phyloP scores from a whole-genome alignment of 2,113 vertebrate species.

The Ctenomys sociabilis region DNA sequence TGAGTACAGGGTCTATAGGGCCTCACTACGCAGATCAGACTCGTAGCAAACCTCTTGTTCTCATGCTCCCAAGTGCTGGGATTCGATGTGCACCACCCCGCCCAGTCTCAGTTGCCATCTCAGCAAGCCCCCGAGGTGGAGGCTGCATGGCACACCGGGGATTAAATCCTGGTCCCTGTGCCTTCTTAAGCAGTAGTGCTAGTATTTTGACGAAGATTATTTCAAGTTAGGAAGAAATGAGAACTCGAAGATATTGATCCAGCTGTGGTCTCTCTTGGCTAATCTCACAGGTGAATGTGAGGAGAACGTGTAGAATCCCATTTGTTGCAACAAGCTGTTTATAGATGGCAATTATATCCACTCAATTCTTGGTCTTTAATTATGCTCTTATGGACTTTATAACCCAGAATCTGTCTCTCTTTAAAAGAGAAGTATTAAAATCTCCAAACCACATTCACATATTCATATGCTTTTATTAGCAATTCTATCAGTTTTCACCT shows the following conservation, averaged over 20 bases:
- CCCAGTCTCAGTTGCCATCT: too few species aligned
- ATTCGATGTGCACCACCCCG: too few species aligned
- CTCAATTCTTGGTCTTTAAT: not conserved
- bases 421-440: not conserved
- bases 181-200: too few species aligned
- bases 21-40: too few species aligned
- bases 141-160: too few species aligned
- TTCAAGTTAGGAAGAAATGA: not conserved
- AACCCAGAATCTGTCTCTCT: too few species aligned
- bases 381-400: not conserved
- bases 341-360: not conserved
- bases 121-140: too few species aligned
- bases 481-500: not conserved
- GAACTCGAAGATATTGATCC: not conserved
- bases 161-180: too few species aligned
- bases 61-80: too few species aligned
- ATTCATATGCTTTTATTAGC: not conserved
- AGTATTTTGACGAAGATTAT: not conserved
- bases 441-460: not conserved
- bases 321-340: not conserved
- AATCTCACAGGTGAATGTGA: not conserved
- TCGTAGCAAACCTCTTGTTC: too few species aligned
- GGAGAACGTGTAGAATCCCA: not conserved
- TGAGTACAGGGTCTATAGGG: too few species aligned
- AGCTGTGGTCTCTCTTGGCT: not conserved